Base-by-base conservation (phyloP, 2,888 invertebrate genomes). In the Alsophila aescularia region DNA sequence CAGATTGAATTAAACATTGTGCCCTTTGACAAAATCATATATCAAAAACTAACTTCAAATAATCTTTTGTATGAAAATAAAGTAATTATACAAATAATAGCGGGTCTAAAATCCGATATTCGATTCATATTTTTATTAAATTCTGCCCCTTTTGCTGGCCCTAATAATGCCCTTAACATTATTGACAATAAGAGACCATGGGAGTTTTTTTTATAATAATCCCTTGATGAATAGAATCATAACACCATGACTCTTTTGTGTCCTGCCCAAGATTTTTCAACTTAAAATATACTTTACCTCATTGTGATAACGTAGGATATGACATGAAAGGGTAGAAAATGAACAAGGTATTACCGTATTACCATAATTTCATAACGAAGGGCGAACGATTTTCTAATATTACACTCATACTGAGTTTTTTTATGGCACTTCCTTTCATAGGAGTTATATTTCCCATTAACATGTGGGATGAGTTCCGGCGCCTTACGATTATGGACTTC, bases 291-390 rank as follows among this genome's bases (percentile, higher is more conserved):
- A 55, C 59, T 52, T 43, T 64, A 57, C 36, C 2, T 0, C 34
- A 7, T 13, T 12, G 27, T 2, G 13, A 42, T 52, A 68, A 50
- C 48, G 63, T 41, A 2, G 10, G 13, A 45, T 42, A 7, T 24
- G 18, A 29, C 44, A 14, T 24, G 6, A 47, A 10, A 27, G 4
- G 9, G 32, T 32, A 6, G 35, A 29, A 53, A 29, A 35, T 18
- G 52, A 52, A 48, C 45, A 43, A 56, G 41, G 58, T 58, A 62
- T 63, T 58, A 60, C 51, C 35, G 62, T 52, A 85, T 87, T 87
- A 85, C 72, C 86, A 88, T 90, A 90, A 88, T 88, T 86, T 84
- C 84, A 85, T 87, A 90, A 83, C 81, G 77, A 83, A 80, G 85
- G 87, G 84, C 68, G 83, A 73, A 75, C 74, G 79, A 83, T 65